phyloP scores from a whole-genome alignment of 2,113 vertebrate species.

The Strix uralensis region DNA sequence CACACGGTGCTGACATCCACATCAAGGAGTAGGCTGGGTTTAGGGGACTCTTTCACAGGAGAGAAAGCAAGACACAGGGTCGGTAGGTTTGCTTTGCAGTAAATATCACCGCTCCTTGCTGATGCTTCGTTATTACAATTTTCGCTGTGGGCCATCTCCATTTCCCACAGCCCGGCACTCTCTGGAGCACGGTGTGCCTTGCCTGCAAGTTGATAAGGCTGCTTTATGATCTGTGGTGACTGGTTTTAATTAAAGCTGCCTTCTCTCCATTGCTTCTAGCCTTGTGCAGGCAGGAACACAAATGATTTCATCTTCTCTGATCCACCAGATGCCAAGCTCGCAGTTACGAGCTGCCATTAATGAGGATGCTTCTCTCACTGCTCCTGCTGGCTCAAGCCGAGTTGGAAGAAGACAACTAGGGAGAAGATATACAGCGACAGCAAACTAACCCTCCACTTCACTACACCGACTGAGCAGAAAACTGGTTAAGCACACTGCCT shows the following conservation, averaged over 20 bases:
- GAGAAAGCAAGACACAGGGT: neutral
- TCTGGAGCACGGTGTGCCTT: rapidly evolving
- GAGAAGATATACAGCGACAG: neutral
- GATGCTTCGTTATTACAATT: rapidly evolving
- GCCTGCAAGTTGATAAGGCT: neutral
- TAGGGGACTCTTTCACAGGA: neutral
- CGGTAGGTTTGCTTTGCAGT: neutral
- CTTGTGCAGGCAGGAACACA: neutral
- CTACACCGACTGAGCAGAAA: neutral
- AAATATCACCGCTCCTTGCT: neutral
- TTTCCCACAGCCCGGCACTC: neutral
- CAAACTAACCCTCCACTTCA: neutral
- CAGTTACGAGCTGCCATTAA: neutral
- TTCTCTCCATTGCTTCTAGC: neutral
- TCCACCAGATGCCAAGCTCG: neutral
- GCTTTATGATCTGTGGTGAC: neutral
- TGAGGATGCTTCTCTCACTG: neutral
- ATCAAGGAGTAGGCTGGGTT: rapidly evolving
- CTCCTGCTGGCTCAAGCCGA: neutral
- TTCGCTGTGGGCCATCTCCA: neutral
- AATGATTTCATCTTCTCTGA: neutral
- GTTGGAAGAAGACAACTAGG: neutral
- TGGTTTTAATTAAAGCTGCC: slow-evolving; percentile 50
- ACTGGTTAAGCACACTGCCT: neutral
- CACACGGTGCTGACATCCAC: rapidly evolving